A percentile compares a stretch with the other conserved stretches of the same genome.
These are phyloP conservation scores for Columba livia DNA, from an alignment of 2,113 vertebrate genomes.

Conservation along the genomic window DNA sequence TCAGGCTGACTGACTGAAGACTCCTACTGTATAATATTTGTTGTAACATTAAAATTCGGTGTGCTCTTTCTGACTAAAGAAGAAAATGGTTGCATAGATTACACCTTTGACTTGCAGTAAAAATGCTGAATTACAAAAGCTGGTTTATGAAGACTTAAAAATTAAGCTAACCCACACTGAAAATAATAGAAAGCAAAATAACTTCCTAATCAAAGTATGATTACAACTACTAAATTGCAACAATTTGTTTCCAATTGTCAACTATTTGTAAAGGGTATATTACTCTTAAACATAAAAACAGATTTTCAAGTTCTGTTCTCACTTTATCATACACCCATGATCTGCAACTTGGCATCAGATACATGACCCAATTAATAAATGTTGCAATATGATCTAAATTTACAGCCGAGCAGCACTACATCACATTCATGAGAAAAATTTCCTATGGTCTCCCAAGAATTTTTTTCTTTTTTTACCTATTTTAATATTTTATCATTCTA, in stretches of 20 bases:
- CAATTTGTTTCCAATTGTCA: background rate
- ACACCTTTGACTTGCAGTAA: background rate
- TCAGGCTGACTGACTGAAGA: background rate
- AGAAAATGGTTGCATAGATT: background rate
- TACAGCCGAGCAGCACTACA: background rate
- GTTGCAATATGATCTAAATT: background rate
- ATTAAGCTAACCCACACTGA: background rate
- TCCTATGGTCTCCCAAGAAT: background rate
- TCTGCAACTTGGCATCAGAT: background rate
- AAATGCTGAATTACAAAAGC: background rate
- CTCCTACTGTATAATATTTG: background rate
- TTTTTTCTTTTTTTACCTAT: background rate
- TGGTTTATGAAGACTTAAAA: background rate
- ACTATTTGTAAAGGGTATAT: background rate
- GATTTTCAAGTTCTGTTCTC: background rate
- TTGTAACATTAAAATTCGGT: background rate
- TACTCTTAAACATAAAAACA: background rate
- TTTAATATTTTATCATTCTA: background rate
- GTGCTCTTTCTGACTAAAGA: background rate
- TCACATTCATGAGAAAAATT: background rate
- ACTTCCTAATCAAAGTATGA: background rate
- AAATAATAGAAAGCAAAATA: slow-evolving; percentile 2
- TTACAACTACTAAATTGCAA: background rate
- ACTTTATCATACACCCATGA: background rate
- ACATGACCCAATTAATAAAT: background rate